A percentile compares a stretch with the other conserved stretches of the same genome.
phyloP scores from a whole-genome alignment of 2,797 vertebrate species.

The Anolis apletophallus region DNA sequence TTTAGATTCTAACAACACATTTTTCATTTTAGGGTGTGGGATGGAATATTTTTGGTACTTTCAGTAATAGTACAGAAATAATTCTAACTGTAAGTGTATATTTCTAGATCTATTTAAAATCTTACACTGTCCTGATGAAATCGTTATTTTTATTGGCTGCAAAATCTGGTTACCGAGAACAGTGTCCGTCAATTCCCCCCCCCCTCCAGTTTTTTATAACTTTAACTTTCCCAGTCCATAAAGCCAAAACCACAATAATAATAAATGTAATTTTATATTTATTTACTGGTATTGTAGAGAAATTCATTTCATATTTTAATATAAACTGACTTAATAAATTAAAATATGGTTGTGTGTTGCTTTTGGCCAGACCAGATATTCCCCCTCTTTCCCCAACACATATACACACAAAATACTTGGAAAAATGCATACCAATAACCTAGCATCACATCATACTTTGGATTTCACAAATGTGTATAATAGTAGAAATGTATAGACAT shows the following conservation, averaged over 20 bases:
- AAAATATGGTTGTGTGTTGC: neutral
- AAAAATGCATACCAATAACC: neutral
- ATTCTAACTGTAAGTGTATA: neutral
- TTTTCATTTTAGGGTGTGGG: neutral
- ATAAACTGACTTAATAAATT: neutral
- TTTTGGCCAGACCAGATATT: no score
- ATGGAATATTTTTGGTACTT: neutral
- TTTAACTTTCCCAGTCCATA: no score
- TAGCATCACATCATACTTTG: neutral
- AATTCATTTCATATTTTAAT: neutral
- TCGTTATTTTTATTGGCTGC: neutral
- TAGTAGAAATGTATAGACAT: neutral
- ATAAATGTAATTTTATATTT: neutral
- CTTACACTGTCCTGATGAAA: neutral
- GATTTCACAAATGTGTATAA: neutral
- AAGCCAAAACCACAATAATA: no score
- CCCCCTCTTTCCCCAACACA: no score
- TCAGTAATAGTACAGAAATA: neutral
- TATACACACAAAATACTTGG: no score
- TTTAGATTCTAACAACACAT: neutral
- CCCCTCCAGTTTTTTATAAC: no score
- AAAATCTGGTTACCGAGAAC: neutral
- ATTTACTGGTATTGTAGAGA: neutral
- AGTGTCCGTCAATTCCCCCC: neutral
- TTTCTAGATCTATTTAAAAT: neutral